Evolutionary conservation across 2,888 invertebrate species (phyloP), one percentile per base, ranked within the genome.

Genomic region (Phengaris alcon): DNA sequence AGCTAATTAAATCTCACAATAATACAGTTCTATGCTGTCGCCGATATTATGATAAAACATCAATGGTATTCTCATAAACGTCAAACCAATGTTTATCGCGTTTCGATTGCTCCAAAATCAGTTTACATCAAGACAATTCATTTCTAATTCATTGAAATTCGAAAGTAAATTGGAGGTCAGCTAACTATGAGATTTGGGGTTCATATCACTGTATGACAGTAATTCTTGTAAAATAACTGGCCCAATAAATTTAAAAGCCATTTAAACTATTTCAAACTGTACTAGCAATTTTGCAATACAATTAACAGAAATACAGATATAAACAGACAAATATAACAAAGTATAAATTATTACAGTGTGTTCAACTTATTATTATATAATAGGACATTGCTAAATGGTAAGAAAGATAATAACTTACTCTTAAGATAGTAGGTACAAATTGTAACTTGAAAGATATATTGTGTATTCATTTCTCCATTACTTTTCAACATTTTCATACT

Each of bases 291-390:
- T 44, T 5, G 48, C 48, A 48, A 48, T 35, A 64, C 22, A 22
- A 9, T 54, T 7, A 72, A 72, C 52, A 52, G 10, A 54, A 52
- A 54, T 72, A 52, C 52, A 72, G 15, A 70, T 35, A 68, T 72
- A 72, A 72, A 72, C 72, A 48, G 22, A 52, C 72, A 72, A 72
- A 72, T 72, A 22, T 72, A 72, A 72, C 72, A 72, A 54, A 72
- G 72, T 72, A 22, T 72, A 72, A 70, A 72, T 35, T 52, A 52
- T 72, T 72, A 22, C 35, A 72, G 64, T 64, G 59, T 64, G 6
- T 64, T 64, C 35, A 64, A 64, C 64, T 64, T 35, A 64, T 64
- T 57, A 35, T 35, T 35, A 35, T 22, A 4, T 59, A 35, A 64
- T 12, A 35, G 64, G 35, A 64, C 10, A 64, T 64, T 44, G 64